Percentiles rank a stretch among this genome's conserved stretches.
Conservation (phyloP, 2,797 vertebrate species). For the Hephaestus fuliginosus region DNA sequence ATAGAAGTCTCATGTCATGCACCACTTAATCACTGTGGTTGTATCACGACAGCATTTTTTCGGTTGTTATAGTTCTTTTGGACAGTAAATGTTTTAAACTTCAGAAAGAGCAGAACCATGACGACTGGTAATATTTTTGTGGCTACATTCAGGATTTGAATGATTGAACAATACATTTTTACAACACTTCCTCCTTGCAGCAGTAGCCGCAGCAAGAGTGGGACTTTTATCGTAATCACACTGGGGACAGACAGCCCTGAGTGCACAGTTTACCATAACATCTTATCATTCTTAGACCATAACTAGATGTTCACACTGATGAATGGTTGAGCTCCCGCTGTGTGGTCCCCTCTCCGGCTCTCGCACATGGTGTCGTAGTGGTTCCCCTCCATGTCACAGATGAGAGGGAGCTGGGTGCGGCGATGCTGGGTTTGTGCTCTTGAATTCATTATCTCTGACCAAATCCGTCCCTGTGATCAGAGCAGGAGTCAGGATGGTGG, state of each 20-base stretch:
- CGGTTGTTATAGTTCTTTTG: slow-evolving; percentile 11
- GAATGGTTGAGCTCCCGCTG: slow-evolving; percentile 69
- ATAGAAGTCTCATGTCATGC: slow-evolving; percentile 38
- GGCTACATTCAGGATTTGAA: slow-evolving; percentile 2
- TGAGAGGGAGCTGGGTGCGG: slow-evolving; percentile 74
- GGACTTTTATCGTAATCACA: slow-evolving; percentile 46
- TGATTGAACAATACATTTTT: neutral
- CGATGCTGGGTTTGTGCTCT: slow-evolving; percentile 67
- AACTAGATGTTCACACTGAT: slow-evolving; percentile 78
- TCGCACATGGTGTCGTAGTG: slow-evolving; percentile 70
- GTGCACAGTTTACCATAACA: slow-evolving; percentile 52
- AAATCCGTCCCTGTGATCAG: slow-evolving; percentile 76
- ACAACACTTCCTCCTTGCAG: slow-evolving; percentile 36
- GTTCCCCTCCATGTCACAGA: slow-evolving; percentile 71
- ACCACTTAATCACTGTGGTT: slow-evolving; percentile 36
- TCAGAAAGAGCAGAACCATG: slow-evolving; percentile 10
- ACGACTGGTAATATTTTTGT: slow-evolving; percentile 35
- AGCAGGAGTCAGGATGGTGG: slow-evolving; percentile 47
- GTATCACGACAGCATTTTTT: slow-evolving; percentile 1
- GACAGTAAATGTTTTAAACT: slow-evolving; percentile 39
- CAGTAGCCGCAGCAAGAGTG: slow-evolving; percentile 25
- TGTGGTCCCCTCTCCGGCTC: slow-evolving; percentile 76
- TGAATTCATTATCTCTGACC: slow-evolving; percentile 79
- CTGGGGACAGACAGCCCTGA: slow-evolving; percentile 37
- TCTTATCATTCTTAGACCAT: slow-evolving; percentile 74